These are phyloP conservation scores for Salvelinus namaycush DNA, from an alignment of 2,113 vertebrate genomes.

Conservation along the genomic window DNA sequence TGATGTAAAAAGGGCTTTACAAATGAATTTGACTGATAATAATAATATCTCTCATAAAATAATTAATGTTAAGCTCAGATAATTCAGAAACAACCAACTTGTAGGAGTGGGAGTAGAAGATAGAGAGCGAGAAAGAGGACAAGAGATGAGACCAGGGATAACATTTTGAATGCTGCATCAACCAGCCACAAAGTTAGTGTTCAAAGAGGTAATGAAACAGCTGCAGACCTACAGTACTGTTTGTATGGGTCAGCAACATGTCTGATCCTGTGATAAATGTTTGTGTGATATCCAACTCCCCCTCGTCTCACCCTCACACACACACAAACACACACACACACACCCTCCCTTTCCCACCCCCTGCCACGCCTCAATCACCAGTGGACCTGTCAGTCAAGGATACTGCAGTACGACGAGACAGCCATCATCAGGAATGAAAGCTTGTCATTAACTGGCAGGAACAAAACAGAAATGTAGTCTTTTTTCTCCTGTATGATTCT, in stretches of 20 bases:
- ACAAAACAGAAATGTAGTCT: background rate
- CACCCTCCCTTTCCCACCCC: background rate
- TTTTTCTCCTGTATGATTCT: too few species aligned
- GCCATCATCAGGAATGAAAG: slow-evolving; percentile 4
- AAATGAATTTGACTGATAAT: too few species aligned
- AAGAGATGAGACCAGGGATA: background rate
- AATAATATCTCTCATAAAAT: too few species aligned
- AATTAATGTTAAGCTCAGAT: too few species aligned
- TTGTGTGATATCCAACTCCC: slow-evolving; percentile 5
- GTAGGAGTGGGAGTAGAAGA: background rate
- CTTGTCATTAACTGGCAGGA: background rate
- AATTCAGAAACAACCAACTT: too few species aligned
- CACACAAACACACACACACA: background rate
- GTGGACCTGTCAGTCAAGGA: background rate
- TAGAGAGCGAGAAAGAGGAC: background rate
- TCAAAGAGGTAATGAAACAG: background rate
- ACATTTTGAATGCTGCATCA: background rate
- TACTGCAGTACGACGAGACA: background rate
- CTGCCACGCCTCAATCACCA: background rate
- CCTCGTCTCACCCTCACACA: background rate
- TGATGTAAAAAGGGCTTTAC: too few species aligned
- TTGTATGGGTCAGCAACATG: background rate
- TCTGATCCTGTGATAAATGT: slow-evolving; percentile 2
- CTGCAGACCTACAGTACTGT: background rate
- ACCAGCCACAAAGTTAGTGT: background rate